phyloP scores from a whole-genome alignment of 2,797 vertebrate species.

The Jordanella pulchra region DNA sequence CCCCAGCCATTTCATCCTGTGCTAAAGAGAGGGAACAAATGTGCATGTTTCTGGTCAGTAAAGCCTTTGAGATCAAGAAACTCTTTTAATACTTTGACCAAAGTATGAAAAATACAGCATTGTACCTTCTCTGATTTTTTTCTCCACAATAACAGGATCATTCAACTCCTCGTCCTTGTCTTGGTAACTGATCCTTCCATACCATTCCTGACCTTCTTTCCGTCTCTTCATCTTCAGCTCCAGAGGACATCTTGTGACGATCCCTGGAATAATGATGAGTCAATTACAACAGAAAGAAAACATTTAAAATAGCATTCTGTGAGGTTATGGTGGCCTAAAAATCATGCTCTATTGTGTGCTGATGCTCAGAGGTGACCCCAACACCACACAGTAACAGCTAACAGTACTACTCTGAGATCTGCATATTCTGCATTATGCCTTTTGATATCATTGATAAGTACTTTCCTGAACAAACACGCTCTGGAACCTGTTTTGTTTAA shows the following conservation, averaged over 20 bases:
- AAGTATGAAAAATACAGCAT: neutral
- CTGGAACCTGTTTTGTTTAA: no score
- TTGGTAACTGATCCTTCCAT: slow-evolving; percentile 72
- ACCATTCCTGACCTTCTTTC: slow-evolving; percentile 66
- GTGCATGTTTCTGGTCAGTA: neutral
- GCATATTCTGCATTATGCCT: no score
- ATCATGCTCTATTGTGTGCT: no score
- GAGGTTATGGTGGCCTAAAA: neutral
- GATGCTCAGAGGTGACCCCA: no score
- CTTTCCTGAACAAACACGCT: no score
- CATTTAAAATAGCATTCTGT: neutral
- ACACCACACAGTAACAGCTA: no score
- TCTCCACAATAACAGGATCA: slow-evolving; percentile 54
- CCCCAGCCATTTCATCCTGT: slow-evolving; percentile 76
- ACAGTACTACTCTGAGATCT: no score
- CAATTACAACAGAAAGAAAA: neutral
- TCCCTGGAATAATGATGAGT: slow-evolving; percentile 61
- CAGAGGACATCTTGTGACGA: slow-evolving; percentile 82
- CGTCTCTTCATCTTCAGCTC: slow-evolving; percentile 81
- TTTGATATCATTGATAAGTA: no score
- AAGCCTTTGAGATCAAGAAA: neutral
- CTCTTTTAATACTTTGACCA: neutral
- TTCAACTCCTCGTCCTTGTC: slow-evolving; percentile 31
- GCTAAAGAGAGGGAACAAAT: slow-evolving; percentile 54
- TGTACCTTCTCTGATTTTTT: slow-evolving; percentile 57